A percentile compares a stretch with the other conserved stretches of the same genome.
phyloP scores from a whole-genome alignment of 2,797 vertebrate genomes.

The Delichon dasypus region DNA sequence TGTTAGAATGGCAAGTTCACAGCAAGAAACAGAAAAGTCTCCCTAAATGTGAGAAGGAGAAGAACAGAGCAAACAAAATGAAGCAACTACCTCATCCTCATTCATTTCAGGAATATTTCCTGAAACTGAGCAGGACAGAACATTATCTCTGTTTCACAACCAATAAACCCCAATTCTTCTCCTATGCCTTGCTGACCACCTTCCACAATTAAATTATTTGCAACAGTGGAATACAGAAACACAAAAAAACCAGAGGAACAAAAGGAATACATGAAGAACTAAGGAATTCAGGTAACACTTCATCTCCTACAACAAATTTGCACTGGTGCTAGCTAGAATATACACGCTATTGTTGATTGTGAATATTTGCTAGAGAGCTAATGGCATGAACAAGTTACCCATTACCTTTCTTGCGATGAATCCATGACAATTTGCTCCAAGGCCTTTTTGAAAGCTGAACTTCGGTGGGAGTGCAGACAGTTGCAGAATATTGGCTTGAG shows the following conservation, averaged over 20 bases:
- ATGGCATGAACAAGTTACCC: not conserved
- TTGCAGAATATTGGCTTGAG: not conserved
- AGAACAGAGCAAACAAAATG: not conserved
- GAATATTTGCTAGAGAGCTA: not conserved
- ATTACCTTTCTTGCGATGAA: not conserved
- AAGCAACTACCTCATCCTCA: not conserved
- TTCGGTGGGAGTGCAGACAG: not conserved
- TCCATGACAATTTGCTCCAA: not conserved
- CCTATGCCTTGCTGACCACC: not conserved
- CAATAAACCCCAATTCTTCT: not conserved
- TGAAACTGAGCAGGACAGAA: not conserved
- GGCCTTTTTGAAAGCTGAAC: not conserved
- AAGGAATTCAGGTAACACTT: not conserved
- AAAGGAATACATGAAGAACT: not conserved
- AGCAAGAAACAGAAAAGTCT: not conserved
- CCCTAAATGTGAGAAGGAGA: not conserved
- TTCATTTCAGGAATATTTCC: not conserved
- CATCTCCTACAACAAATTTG: not conserved
- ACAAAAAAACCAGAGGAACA: not conserved
- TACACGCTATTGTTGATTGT: not conserved
- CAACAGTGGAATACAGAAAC: not conserved
- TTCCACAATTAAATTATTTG: not conserved
- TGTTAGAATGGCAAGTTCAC: not conserved
- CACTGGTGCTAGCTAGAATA: not conserved
- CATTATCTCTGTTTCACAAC: not conserved